Conservation (phyloP, 2,113 vertebrate species). For the Tauraco erythrolophus region DNA sequence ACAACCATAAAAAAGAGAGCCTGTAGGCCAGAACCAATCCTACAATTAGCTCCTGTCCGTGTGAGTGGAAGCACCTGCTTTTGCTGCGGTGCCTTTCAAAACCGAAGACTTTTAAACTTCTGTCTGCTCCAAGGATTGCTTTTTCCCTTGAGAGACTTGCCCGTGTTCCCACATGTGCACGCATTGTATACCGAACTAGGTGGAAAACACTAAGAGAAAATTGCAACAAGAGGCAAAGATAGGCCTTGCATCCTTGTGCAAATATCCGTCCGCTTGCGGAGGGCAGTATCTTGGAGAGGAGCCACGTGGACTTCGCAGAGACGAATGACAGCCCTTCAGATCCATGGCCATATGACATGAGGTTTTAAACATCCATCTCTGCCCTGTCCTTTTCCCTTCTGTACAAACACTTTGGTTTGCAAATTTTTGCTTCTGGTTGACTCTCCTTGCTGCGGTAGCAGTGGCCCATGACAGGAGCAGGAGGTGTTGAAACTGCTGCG, state of each 20-base stretch:
- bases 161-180: neutral
- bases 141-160: slow-evolving; percentile 19
- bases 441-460: neutral
- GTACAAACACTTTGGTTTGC: neutral
- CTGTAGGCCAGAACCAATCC: slow-evolving; percentile 51
- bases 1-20: slow-evolving; percentile 49
- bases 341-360: accelerated
- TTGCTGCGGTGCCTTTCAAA: slow-evolving; percentile 42
- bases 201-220: neutral
- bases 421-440: neutral
- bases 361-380: neutral
- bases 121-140: slow-evolving; percentile 3
- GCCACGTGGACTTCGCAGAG: neutral
- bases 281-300: neutral
- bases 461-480: neutral
- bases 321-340: neutral
- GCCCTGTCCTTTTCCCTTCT: neutral
- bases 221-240: neutral
- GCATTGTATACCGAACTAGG: accelerated
- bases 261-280: neutral
- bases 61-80: slow-evolving; percentile 66
- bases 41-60: slow-evolving; percentile 70
- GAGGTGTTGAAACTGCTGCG: accelerated
- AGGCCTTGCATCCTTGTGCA: neutral
- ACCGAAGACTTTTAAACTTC: neutral